Percentiles rank a stretch among this genome's conserved stretches.
Conservation (phyloP, 2,797 vertebrate genomes). For the Anguilla obscura region DNA sequence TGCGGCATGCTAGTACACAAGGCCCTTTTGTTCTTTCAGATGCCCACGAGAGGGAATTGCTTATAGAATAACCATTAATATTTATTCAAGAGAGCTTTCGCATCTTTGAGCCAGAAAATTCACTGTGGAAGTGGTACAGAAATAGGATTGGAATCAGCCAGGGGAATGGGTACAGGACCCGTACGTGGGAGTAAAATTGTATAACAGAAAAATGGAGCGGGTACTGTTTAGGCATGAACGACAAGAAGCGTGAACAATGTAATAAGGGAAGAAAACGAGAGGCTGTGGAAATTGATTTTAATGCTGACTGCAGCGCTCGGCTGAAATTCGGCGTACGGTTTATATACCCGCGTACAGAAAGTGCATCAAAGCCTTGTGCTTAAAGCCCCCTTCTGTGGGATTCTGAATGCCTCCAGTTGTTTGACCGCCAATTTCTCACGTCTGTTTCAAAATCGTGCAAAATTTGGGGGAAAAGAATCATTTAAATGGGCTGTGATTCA, state of each 20-base stretch:
- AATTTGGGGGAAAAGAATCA: not conserved
- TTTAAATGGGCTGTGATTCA: not conserved
- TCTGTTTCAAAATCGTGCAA: not conserved
- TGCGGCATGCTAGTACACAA: constrained; percentile 61
- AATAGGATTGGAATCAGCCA: constrained; percentile 51
- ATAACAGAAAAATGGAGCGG: constrained; percentile 29
- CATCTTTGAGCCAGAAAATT: constrained; percentile 46
- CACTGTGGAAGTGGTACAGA: constrained; percentile 49
- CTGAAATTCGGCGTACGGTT: constrained; percentile 49
- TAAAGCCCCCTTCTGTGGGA: not conserved
- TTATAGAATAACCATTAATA: constrained; percentile 62
- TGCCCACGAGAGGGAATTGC: constrained; percentile 51
- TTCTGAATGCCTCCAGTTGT: not conserved
- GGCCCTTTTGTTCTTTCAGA: constrained; percentile 60
- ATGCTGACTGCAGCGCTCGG: constrained; percentile 55
- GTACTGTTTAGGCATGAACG: constrained; percentile 44
- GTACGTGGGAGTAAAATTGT: constrained; percentile 27
- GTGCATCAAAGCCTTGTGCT: not conserved
- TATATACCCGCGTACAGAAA: constrained; percentile 42
- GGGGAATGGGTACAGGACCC: constrained; percentile 41
- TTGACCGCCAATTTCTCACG: not conserved
- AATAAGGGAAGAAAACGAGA: constrained; percentile 40
- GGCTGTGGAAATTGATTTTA: constrained; percentile 59
- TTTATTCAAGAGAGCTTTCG: constrained; percentile 63
- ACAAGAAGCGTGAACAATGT: constrained; percentile 44